Evolutionary conservation across 1,140 invertebrate genomes (phyloP), one percentile per base, ranked within the genome.

Genomic region (Apis dorsata): DNA sequence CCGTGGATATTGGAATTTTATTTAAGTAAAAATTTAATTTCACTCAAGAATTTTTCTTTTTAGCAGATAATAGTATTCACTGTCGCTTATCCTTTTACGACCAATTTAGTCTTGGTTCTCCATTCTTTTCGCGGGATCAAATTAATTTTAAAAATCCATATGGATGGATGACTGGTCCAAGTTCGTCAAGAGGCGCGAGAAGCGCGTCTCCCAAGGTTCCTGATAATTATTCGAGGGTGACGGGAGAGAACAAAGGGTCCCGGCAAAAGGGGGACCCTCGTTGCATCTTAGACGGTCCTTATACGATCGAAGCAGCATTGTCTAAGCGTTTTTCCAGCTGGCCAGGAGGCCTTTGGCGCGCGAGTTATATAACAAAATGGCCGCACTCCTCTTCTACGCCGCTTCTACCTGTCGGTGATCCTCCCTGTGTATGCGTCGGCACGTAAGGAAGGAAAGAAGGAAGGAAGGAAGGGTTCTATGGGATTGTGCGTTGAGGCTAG

Each of bases 291-390:
- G 71, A 87, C 78, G 59, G 57, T 85, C 89, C 89, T 90, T 90
- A 88, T 90, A 88, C 69, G 89, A 85, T 86, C 72, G 80, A 82
- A 90, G 85, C 89, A 79, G 89, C 85, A 90, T 90, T 90, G 89
- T 90, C 85, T 87, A 69, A 70, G 59, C n/a, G 60, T 88, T 90
- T 90, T 90, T 90, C 75, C 75, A 71, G 72, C 76, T 17, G 7
- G 65, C 70, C 53, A 81, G 44, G 75, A 86, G 68, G 12, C 68
- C 69, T 69, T 57, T 84, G 66, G 85, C 85, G 80, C 79, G 83
- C 87, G 72, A 88, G 89, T 90, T 90, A 90, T 90, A 90, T 90
- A 90, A 90, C 85, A 90, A 90, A 90, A 88, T 90, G 83, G 83
- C 84, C 55, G 80, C 66, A 55, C 60, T 49, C 59, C 34, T 76